Evolutionary conservation across 2,888 invertebrate species (phyloP), one percentile per base, ranked within the genome.

Genomic region (Lasioglossum pauxillum): DNA sequence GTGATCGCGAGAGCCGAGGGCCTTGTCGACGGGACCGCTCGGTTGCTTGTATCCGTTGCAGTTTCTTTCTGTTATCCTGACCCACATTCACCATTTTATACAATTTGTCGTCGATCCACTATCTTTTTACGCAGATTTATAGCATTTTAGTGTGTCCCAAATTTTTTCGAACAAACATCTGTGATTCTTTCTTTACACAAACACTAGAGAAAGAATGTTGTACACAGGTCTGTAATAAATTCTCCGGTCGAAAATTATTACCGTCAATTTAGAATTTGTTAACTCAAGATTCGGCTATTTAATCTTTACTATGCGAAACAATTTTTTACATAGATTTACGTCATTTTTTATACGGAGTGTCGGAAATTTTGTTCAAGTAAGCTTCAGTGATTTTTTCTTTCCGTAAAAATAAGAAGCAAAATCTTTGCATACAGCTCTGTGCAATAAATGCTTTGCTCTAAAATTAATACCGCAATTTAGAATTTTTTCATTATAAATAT

Each of bases 1-100:
- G 75, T 16, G 69, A 53, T 46, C 69, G 14, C 69, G 78, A 57
- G 57, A 57, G 64, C 27, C 27, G 60, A 16, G n/a, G 57, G 44
- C 46, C 78, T 49, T 49, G 53, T 14, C 46, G 76, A n/a, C 35
- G 38, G 35, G 38, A n/a, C 23, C 23, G 23, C 12, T 35, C 60
- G 27, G 69, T 23, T 5, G 10, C 69, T 41, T n/a, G 41, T 38
- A 41, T 71, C 69, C 38, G 69, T 38, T 38, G 38, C 69, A 41
- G 35, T 69, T 69, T 69, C 38, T 23, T 23, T 35, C 35, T 38
- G 23, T n/a, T 14, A 41, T 71, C 38, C n/a, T 41, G 41, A 41
- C 69, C 69, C 69, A 27, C 16, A 64, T 57, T 57, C 57, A n/a
- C n/a, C 57, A 1, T 57, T 57, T n/a, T n/a, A 12, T 4, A 57